phyloP scores from a whole-genome alignment of 1,140 invertebrate genomes.

The Cephus cinctus region DNA sequence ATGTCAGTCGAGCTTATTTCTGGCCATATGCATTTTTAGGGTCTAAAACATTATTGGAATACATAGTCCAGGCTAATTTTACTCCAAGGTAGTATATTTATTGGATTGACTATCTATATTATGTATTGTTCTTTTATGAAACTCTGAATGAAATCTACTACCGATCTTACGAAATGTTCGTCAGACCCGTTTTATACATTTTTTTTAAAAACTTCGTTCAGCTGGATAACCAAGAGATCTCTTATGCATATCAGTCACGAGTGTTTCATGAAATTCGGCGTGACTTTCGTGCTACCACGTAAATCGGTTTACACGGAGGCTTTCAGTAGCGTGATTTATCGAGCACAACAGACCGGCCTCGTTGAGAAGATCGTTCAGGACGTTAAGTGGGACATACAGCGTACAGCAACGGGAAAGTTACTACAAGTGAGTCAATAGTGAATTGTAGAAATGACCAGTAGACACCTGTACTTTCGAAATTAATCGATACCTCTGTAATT shows the following conservation, averaged over 20 bases:
- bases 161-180: background rate
- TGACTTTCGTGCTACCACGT: slow-evolving; percentile 62
- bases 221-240: slow-evolving; percentile 58
- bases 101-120: background rate
- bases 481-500: no score
- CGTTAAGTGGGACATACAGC: slow-evolving; percentile 67
- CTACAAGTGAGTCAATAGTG: slow-evolving; percentile 53
- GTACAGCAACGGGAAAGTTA: slow-evolving; percentile 59
- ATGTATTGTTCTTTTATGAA: background rate
- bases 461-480: no score
- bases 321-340: slow-evolving; percentile 60
- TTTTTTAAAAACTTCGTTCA: slow-evolving; percentile 12
- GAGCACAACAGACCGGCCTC: slow-evolving; percentile 65
- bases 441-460: background rate
- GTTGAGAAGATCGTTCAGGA: slow-evolving; percentile 65
- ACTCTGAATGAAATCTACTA: background rate
- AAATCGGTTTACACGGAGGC: slow-evolving; percentile 62
- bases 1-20: slow-evolving; percentile 69
- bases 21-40: slow-evolving; percentile 73
- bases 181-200: background rate
- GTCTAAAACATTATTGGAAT: slow-evolving; percentile 66
- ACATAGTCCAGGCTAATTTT: slow-evolving; percentile 68
- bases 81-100: slow-evolving; percentile 54
- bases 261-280: slow-evolving; percentile 69
- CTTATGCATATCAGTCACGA: slow-evolving; percentile 68